Evolutionary conservation across 2,888 invertebrate genomes (phyloP).

Genomic region (Lamellibrachia satsuma): DNA sequence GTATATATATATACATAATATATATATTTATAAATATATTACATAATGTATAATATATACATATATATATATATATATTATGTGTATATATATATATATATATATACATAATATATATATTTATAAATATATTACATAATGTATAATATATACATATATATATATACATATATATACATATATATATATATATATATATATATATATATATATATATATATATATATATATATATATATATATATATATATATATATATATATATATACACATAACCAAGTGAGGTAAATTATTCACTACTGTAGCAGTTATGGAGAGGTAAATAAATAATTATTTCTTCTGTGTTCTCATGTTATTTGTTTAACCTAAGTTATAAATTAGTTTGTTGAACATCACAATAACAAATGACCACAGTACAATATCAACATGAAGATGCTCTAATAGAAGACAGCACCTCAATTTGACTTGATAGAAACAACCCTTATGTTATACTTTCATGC

Average conservation of each 20-base stretch:
- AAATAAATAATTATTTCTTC: constrained; percentile 9
- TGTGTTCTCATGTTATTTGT: not conserved
- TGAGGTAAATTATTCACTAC: too few species aligned
- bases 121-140: too few species aligned
- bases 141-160: not conserved
- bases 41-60: not conserved
- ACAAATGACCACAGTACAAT: too few species aligned
- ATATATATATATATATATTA: not conserved
- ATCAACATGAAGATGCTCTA: too few species aligned
- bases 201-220: not conserved
- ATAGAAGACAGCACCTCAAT: too few species aligned
- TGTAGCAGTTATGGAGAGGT: not conserved
- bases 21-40: not conserved
- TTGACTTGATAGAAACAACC: too few species aligned
- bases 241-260: not conserved
- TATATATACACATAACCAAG: not conserved
- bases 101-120: not conserved
- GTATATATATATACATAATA: not conserved
- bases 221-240: too few species aligned
- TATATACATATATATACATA: not conserved
- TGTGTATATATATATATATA: not conserved
- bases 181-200: not conserved
- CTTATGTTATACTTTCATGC: too few species aligned
- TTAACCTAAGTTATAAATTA: not conserved
- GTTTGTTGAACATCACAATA: too few species aligned